phyloP scores from a whole-genome alignment of 2,888 invertebrate species.

The Choristoneura rosaceana region DNA sequence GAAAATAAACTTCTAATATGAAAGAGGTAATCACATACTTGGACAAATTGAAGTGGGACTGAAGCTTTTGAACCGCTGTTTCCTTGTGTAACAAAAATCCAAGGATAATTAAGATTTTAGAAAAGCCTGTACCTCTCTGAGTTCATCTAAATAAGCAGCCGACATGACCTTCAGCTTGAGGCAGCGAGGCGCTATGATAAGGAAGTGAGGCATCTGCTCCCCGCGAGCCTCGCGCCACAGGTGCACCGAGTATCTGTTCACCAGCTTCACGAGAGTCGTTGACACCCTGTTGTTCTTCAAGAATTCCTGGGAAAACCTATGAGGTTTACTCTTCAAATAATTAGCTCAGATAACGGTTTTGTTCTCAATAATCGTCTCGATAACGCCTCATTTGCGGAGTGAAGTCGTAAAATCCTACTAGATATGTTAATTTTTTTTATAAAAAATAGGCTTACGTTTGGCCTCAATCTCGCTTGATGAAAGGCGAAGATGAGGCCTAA shows the following conservation, averaged over 20 bases:
- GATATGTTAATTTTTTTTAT: too few relatives aligned
- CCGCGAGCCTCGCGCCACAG: conserved; percentile 72
- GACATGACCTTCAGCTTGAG: conserved; percentile 69
- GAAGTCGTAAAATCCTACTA: too few relatives aligned
- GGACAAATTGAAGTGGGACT: too few relatives aligned
- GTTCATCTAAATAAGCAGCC: conserved; percentile 65
- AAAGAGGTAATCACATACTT: too few relatives aligned
- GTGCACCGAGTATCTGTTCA: conserved; percentile 68
- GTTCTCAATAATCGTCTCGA: neutral
- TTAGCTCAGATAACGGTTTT: neutral
- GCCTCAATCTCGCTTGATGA: too few relatives aligned
- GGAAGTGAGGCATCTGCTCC: conserved; percentile 66
- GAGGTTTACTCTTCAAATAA: too few relatives aligned
- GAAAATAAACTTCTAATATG: conserved; percentile 2
- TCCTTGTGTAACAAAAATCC: too few relatives aligned
- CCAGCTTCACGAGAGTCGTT: conserved; percentile 60
- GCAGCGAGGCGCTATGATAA: conserved; percentile 63
- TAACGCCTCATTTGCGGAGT: too few relatives aligned
- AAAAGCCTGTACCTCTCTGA: conserved; percentile 53
- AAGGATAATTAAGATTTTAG: too few relatives aligned
- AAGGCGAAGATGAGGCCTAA: too few relatives aligned
- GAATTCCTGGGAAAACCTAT: conserved; percentile 57
- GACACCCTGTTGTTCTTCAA: conserved; percentile 74
- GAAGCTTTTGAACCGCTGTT: too few relatives aligned
- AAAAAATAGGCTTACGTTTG: too few relatives aligned